These are phyloP conservation scores for Aelia acuminata DNA, from an alignment of 2,888 invertebrate species.

Conservation along the genomic window DNA sequence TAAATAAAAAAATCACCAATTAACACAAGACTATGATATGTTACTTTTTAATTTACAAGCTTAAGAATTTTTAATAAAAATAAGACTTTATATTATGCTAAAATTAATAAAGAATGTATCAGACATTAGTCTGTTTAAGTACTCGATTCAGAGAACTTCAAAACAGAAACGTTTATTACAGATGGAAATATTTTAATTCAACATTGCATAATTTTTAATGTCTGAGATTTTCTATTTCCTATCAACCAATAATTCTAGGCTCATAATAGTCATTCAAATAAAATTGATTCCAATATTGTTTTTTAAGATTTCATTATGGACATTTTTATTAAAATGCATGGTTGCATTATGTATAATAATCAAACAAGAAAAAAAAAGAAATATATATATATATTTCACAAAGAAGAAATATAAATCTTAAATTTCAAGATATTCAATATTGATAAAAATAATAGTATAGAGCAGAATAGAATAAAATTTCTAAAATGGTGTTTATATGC, in stretches of 20 bases:
- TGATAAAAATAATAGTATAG: neutral
- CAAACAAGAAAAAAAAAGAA: neutral
- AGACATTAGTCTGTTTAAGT: neutral
- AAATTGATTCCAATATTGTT: neutral
- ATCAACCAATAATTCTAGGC: neutral
- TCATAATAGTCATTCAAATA: neutral
- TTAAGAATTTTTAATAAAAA: neutral
- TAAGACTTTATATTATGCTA: neutral
- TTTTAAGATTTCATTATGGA: neutral
- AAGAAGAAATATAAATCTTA: neutral
- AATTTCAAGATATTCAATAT: neutral
- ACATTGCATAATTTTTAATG: neutral
- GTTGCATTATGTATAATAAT: neutral
- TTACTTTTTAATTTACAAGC: neutral
- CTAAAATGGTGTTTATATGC: neutral
- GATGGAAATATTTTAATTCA: neutral
- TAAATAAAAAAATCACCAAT: neutral
- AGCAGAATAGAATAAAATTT: neutral
- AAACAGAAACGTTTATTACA: neutral
- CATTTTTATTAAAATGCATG: neutral
- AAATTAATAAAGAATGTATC: neutral
- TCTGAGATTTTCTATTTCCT: neutral
- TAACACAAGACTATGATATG: neutral
- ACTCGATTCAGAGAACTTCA: neutral
- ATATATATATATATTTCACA: neutral